These are phyloP conservation scores for Pterois miles DNA, from an alignment of 2,797 vertebrate genomes.

Conservation along the genomic window DNA sequence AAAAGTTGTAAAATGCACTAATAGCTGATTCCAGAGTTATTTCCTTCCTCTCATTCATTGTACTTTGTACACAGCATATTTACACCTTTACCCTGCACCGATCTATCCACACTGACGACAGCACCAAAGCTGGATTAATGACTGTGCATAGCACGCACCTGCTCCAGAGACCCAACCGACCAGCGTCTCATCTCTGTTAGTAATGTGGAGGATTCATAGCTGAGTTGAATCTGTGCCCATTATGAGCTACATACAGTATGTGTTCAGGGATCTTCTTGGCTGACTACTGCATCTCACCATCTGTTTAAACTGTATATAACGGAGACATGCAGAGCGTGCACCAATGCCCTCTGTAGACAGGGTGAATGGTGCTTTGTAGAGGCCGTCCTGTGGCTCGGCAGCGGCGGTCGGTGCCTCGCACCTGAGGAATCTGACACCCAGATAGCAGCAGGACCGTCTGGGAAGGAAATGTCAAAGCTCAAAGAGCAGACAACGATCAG, in stretches of 20 bases:
- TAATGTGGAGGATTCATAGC: background rate
- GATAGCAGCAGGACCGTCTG: slow-evolving; percentile 52
- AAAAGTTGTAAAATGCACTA: no score
- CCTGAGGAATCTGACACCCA: slow-evolving; percentile 75
- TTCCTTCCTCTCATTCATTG: no score
- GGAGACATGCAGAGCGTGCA: background rate
- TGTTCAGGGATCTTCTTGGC: background rate
- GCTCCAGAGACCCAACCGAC: no score
- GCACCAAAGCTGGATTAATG: no score
- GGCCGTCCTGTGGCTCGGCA: slow-evolving; percentile 5
- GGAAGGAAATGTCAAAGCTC: slow-evolving; percentile 48
- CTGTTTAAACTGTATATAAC: slow-evolving; percentile 2
- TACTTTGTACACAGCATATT: background rate
- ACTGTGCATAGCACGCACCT: no score
- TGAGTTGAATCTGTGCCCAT: background rate
- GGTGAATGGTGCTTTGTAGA: slow-evolving; percentile 66
- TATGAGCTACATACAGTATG: background rate
- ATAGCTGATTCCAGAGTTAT: no score
- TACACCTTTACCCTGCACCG: background rate
- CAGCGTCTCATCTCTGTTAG: background rate
- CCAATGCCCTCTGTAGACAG: slow-evolving; percentile 1
- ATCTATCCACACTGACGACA: no score
- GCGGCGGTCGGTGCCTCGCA: slow-evolving; percentile 37
- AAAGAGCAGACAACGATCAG: slow-evolving; percentile 36
- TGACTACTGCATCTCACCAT: background rate